Percentiles rank a stretch among this genome's conserved stretches.
Conservation (phyloP, 2,797 vertebrate genomes). For the Fistularia commersonii region DNA sequence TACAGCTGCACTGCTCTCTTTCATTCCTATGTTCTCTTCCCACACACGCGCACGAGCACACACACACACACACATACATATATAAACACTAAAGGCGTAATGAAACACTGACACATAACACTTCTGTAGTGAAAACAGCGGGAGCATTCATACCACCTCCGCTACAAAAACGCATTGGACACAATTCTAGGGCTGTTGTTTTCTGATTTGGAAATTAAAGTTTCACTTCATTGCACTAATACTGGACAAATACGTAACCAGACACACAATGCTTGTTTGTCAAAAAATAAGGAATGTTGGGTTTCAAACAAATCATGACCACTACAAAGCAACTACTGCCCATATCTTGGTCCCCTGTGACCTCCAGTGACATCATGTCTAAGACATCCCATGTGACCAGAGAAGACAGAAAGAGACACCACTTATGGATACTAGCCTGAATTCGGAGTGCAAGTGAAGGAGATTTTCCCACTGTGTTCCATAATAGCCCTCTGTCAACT, state of each 20-base stretch:
- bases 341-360: conserved; percentile 20
- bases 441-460: conserved; percentile 24
- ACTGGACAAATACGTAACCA: too few relatives aligned
- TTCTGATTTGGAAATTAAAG: too few relatives aligned
- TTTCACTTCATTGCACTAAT: too few relatives aligned
- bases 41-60: conserved; percentile 31
- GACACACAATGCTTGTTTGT: conserved; percentile 2
- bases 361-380: conserved; percentile 53
- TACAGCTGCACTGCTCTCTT: conserved; percentile 57
- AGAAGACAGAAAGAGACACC: conserved; percentile 25
- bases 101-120: too few relatives aligned
- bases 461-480: conserved; percentile 10
- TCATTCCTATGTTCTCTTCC: conserved; percentile 39
- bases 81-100: too few relatives aligned
- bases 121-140: conserved; percentile 36
- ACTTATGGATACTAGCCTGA: conserved; percentile 25
- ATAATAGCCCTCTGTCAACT: conserved; percentile 15
- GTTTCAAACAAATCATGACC: conserved; percentile 17
- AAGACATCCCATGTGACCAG: conserved; percentile 44
- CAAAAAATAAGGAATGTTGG: conserved; percentile 14
- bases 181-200: too few relatives aligned
- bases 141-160: conserved; percentile 31
- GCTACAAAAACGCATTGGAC: too few relatives aligned
- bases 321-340: conserved; percentile 23
- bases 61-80: conserved; percentile 42